Evolutionary conservation across 2,888 invertebrate species (phyloP), one percentile per base, ranked within the genome.

Genomic region (Argyresthia goedartella): DNA sequence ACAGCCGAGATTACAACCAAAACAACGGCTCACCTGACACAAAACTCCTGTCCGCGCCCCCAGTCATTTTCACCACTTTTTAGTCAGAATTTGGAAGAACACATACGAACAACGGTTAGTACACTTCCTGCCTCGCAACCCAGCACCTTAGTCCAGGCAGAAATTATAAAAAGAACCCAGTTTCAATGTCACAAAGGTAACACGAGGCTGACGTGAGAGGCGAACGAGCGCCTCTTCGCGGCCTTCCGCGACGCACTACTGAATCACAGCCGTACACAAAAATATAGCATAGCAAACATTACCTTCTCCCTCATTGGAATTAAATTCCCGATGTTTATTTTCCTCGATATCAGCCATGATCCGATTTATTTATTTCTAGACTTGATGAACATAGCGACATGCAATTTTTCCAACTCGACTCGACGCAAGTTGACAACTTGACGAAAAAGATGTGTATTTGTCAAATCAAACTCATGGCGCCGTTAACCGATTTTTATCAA

Each of bases 131-230:
- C 71, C 75, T 77, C 72, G 71, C 71, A 64, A 66, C 66, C 69
- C 76, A 75, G 76, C 82, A 79, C 75, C 77, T 76, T 67, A 73
- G 78, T 82, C 81, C 82, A 82, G 75, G 79, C 84, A 85, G 81
- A 80, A 82, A 82, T 76, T 84, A 82, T 81, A 84, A 85, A 84
- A 85, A 85, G 82, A 84, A 81, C 81, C 81, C 78, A 78, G 74
- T 76, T 84, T 82, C 85, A 85, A 85, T 85, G 85, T 85, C 85
- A 84, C 80, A 76, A 76, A 73, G 65, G 76, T 67, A 77, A 78
- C 84, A 82, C 81, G 85, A 82, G 81, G 82, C 76, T 71, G 67
- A 63, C 63, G 69, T 65, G 66, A 66, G 64, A 67, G 59, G 53
- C 67, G 64, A 73, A 68, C 68, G 66, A 67, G 68, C 72, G 73